Base-by-base conservation (phyloP, 2,113 vertebrate genomes). In the Equus quagga region DNA sequence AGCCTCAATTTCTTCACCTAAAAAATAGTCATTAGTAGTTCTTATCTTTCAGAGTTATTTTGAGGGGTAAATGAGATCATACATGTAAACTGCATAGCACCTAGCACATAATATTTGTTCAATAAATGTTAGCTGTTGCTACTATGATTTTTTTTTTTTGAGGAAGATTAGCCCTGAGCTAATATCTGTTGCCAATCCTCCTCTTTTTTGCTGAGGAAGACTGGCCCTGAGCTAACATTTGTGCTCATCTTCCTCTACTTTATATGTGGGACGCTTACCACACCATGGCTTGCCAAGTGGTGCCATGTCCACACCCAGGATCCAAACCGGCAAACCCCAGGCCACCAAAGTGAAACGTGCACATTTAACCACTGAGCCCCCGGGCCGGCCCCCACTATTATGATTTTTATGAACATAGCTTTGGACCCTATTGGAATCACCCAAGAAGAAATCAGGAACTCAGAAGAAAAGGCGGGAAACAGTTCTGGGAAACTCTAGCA, bases 11-110 rank as follows among this genome's bases (percentile, higher is more conserved):
- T 94, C 56, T 62, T 87, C 33, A 83, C 36, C 49, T 81, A 79
- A n/a, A 94, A 89, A 36, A 26, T 14, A 89, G 44, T 9, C 8
- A 49, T 67, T 76, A 49, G 31, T 67, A 56, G 5, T 79, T 86
- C 24, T 89, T 80, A 46, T 44, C 64, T 72, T 41, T 60, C 58
- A 54, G n/a, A 76, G 70, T 86, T 80, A 58, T 75, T 89, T 89
- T 91, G 51, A 91, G 81, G 62, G 51, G 13, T 75, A 95, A 67
- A 62, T 85, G 51, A 91, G 54, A 81, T 95, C 49, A 89, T 67
- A 36, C 31, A 73, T 58, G 62, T 76, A 41, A 79, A 89, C 23
- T 79, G 56, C 19, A 17, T 58, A 51, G 56, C 26, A 80, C 46
- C n/a, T 49, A 49, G 28, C 33, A 49, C 31, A 70, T 72, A 28